Conservation (phyloP, 2,888 invertebrate genomes). For the Cerastoderma edule region DNA sequence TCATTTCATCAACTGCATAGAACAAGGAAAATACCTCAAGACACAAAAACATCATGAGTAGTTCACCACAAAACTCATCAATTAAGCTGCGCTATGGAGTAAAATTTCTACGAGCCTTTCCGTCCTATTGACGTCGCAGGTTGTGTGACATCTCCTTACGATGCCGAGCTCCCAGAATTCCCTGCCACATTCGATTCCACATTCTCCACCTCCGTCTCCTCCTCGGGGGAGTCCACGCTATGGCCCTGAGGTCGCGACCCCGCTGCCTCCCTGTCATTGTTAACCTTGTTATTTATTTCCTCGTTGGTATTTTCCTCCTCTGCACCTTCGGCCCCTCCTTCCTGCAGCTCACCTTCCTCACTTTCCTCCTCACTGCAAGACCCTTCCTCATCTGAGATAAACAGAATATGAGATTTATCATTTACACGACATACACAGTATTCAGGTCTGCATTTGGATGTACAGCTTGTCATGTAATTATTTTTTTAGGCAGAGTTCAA, state of each 20-base stretch:
- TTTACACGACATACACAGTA: neutral
- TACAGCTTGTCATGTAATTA: neutral
- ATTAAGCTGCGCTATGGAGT: neutral
- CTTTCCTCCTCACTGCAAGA: constrained; percentile 32
- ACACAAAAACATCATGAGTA: neutral
- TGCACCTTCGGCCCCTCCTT: constrained; percentile 14
- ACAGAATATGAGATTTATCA: neutral
- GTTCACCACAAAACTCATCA: neutral
- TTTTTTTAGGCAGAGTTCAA: neutral
- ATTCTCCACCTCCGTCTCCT: constrained; percentile 32
- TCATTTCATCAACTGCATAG: no score
- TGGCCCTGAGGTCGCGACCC: neutral
- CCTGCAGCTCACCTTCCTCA: constrained; percentile 23
- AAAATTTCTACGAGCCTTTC: neutral
- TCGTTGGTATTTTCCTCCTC: constrained; percentile 11
- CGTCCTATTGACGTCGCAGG: neutral
- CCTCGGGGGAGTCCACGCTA: constrained; percentile 12
- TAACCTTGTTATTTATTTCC: constrained; percentile 14
- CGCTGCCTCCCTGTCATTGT: constrained; percentile 12
- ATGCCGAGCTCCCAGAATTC: neutral
- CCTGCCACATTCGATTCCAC: constrained; percentile 11
- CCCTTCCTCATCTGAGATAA: constrained; percentile 28
- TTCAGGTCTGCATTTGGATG: neutral
- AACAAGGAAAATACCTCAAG: neutral
- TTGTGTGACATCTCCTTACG: neutral